Evolutionary conservation across 2,888 invertebrate species (phyloP), one percentile per base, ranked within the genome.

Genomic region (Melanophora roralis): DNA sequence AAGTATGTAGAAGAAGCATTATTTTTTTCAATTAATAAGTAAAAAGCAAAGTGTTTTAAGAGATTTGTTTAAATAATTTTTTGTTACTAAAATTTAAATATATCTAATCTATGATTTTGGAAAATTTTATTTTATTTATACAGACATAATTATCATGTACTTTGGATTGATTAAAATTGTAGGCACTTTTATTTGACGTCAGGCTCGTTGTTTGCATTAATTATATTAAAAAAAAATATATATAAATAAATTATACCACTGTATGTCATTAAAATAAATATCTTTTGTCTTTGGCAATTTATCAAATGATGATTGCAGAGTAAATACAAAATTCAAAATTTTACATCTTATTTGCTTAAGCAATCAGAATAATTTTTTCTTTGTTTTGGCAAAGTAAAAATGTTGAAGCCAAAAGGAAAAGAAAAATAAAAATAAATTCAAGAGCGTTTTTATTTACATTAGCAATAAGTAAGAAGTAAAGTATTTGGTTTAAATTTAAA

Each of bases 251-350:
- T 5, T 27, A 27, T 27, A 27, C 6, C 6, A 60, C 67, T 75
- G 68, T 27, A 38, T 53, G 23, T 64, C 40, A 34, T 64, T 49
- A 32, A 36, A 74, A 14, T 43, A 36, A 59, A n/a, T 43, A 51
- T 2, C 45, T 19, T 53, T 53, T 60, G 16, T 67, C 60, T 59
- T 67, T 74, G 74, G 74, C 67, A 74, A 59, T 67, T 60, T 43
- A 59, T 74, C 74, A 74, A 67, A 51, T 67, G 47, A 67, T 67
- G 67, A 74, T 74, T 67, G n/a, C 60, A 51, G 67, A 67, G 67
- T 74, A 67, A 74, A 74, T 51, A 67, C 11, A 59, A 67, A 34
- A 67, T 74, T 74, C 11, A 59, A 67, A 34, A 67, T 74, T 74
- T 67, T 45, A 51, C 51, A 19, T 12, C 49, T 51, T 36, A 74